These are phyloP conservation scores for Anguilla marmorata DNA, from an alignment of 2,797 vertebrate genomes.

Conservation along the genomic window DNA sequence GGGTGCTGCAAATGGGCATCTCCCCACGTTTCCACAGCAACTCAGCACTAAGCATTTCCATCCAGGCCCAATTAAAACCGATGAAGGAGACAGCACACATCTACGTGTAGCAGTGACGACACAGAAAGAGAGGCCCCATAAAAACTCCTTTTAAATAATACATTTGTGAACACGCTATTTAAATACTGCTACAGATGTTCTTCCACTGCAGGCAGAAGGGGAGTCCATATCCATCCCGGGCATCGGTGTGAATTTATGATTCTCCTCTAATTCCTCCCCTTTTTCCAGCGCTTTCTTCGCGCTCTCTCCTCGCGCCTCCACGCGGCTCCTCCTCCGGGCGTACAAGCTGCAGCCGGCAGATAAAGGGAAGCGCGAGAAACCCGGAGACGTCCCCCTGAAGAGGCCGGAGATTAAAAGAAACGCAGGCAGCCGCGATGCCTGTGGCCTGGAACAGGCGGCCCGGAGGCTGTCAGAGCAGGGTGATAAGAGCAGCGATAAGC, in stretches of 20 bases:
- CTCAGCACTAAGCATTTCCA: not conserved
- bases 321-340: not conserved
- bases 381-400: not conserved
- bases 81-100: not conserved
- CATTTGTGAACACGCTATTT: not conserved
- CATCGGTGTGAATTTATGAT: not conserved
- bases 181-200: not conserved
- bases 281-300: not conserved
- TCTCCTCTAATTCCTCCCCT: not conserved
- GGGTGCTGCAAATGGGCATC: no score
- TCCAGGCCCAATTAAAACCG: not conserved
- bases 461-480: not conserved
- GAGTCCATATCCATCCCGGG: not conserved
- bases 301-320: not conserved
- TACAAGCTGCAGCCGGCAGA: constrained; percentile 16
- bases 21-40: not conserved
- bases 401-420: constrained; percentile 3
- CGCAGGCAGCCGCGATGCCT: not conserved
- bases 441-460: not conserved
- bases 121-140: not conserved
- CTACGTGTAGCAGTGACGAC: not conserved
- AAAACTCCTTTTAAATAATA: not conserved
- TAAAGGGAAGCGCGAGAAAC: constrained; percentile 3
- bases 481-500: not conserved
- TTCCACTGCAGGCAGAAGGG: not conserved